Conservation (phyloP, 2,888 invertebrate species). For the Heteromurus nitidus region DNA sequence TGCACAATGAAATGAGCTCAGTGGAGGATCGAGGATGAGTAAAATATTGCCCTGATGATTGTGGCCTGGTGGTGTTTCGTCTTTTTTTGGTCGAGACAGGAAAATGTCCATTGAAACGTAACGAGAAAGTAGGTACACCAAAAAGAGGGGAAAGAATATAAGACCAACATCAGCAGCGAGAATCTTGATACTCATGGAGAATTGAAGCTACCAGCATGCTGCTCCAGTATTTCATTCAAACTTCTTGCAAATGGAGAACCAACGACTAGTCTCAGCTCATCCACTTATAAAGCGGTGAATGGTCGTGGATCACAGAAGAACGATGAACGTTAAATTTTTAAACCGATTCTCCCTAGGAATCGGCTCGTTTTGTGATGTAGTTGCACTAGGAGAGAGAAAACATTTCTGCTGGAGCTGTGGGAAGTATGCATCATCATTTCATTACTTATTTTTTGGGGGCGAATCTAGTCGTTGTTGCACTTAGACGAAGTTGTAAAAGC, state of each 20-base stretch:
- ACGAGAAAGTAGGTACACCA: conserved; percentile 23
- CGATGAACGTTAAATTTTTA: conserved; percentile 59
- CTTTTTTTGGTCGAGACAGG: conserved; percentile 33
- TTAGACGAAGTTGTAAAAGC: conserved; percentile 1
- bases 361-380: neutral
- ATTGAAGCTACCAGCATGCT: conserved; percentile 11
- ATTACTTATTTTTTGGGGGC: conserved; percentile 35
- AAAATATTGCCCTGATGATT: neutral
- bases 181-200: neutral
- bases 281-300: conserved; percentile 37
- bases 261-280: conserved; percentile 25
- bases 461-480: neutral
- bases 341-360: conserved; percentile 42
- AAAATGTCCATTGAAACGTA: conserved; percentile 45
- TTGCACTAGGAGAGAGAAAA: neutral
- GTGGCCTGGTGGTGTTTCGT: conserved; percentile 7
- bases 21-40: conserved; percentile 26
- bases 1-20: neutral
- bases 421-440: conserved; percentile 48
- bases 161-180: conserved; percentile 9
- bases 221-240: too few species aligned
- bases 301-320: conserved; percentile 42
- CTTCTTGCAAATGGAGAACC: conserved; percentile 10
- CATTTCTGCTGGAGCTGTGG: neutral
- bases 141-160: conserved; percentile 20